Base-by-base conservation (phyloP, 2,113 vertebrate species). In the Heterocephalus glaber region DNA sequence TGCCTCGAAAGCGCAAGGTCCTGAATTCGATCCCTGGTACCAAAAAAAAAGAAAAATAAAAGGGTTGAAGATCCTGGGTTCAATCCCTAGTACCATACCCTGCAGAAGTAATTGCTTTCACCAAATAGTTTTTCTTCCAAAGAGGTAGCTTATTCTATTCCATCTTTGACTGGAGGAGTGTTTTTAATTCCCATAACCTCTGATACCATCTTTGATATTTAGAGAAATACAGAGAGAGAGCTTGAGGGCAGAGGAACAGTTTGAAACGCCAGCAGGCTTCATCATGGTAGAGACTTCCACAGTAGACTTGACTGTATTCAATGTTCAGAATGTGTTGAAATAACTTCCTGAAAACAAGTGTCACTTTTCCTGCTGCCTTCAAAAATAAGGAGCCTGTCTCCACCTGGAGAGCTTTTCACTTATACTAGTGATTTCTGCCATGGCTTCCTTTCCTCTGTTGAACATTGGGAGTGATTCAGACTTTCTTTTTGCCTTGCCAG, bases 151-250 rank as follows among this genome's bases (percentile, higher is more conserved):
- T 28, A 7, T 81, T 54, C 7, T 82, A 7, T 41, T 90, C 72
- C 3, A 24, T 54, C 41, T 95, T 89, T 9, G 35, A 14, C 30
- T 65, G 68, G 68, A 14, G 8, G 44, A 12, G 28, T 30, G 86
- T 79, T 26, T 85, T 95, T 81, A 66, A 79, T 86, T 90, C 60
- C 49, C 72, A 12, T 93, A 63, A 77, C n/a, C 19, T 91, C 54
- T 95, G 58, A 81, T 35, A 56, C 76, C 11, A 90, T 19, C 33
- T 87, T 92, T 77, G 35, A 72, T 68, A 12, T 41, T 68, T 28
- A 77, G 93, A 52, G 52, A 87, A 72, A 72, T 7, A 33, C 1
- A 5, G 19, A 33, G 13, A 58, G 56, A 77, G 65, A 92, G 24
- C 24, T 89, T 66, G 60, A 97, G 28, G 22, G 26, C 13, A 7